phyloP scores from a whole-genome alignment of 1,140 invertebrate genomes.

The Ridgeia piscesae region DNA sequence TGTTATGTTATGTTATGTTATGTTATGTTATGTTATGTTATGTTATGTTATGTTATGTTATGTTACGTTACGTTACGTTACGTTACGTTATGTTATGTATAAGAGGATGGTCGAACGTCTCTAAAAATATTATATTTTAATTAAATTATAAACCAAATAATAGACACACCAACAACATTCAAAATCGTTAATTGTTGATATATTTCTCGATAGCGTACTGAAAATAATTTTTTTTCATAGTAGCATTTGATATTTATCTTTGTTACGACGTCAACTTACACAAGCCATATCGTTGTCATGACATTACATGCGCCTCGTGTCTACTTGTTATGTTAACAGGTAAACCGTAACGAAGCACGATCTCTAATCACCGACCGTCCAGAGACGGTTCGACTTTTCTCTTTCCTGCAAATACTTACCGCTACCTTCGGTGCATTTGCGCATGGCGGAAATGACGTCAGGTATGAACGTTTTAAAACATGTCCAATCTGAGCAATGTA shows the following conservation, averaged over 20 bases:
- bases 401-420: conserved; percentile 82
- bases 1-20: too few relatives aligned
- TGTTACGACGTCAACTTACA: neutral
- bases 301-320: neutral
- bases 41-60: too few relatives aligned
- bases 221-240: too few relatives aligned
- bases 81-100: too few relatives aligned
- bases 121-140: too few relatives aligned
- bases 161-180: too few relatives aligned
- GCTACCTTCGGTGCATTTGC: conserved; percentile 97
- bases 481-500: neutral
- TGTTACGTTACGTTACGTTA: too few relatives aligned
- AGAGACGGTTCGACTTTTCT: conserved; percentile 28
- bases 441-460: conserved; percentile 98
- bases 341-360: neutral
- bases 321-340: neutral
- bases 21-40: too few relatives aligned
- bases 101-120: too few relatives aligned
- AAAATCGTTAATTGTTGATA: too few relatives aligned
- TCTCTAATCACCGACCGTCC: conserved; percentile 24
- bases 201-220: too few relatives aligned
- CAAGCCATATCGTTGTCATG: neutral
- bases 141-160: too few relatives aligned
- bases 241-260: neutral
- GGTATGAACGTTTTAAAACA: conserved; percentile 58